Evolutionary conservation across 2,888 invertebrate species (phyloP).

Genomic region (Mactromeris polynyma): DNA sequence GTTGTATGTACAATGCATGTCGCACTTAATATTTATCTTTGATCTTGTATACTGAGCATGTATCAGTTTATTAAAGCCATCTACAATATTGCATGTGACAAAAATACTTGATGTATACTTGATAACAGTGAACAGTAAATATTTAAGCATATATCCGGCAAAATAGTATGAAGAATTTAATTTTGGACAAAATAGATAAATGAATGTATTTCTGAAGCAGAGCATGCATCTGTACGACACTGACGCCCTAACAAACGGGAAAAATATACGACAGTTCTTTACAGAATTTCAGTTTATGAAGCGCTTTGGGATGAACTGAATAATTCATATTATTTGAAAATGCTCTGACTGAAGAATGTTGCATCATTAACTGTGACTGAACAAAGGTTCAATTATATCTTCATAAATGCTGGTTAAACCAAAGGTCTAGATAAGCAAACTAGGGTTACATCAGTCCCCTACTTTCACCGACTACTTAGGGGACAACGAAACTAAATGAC

Average conservation of each 20-base stretch:
- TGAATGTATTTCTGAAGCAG: neutral
- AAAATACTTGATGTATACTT: neutral
- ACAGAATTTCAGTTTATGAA: too few relatives aligned
- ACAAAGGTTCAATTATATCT: too few relatives aligned
- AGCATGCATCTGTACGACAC: neutral
- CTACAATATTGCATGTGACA: neutral
- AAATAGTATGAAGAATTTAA: neutral
- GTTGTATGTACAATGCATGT: constrained; percentile 6
- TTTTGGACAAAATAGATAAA: neutral
- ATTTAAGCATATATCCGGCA: neutral
- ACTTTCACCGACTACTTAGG: neutral
- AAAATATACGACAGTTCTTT: too few relatives aligned
- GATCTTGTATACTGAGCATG: constrained; percentile 6
- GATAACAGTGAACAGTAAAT: neutral
- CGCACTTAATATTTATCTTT: neutral
- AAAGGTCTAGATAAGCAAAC: neutral
- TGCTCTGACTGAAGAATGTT: too few relatives aligned
- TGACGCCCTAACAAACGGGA: neutral
- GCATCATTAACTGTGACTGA: too few relatives aligned
- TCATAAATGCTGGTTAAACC: too few relatives aligned
- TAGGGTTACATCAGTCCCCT: neutral
- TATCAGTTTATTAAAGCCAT: constrained; percentile 8
- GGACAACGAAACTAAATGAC: neutral
- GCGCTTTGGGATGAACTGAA: too few relatives aligned
- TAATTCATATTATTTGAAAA: too few relatives aligned